Base-by-base conservation (phyloP, 2,113 vertebrate species). In the Eublepharis macularius region DNA sequence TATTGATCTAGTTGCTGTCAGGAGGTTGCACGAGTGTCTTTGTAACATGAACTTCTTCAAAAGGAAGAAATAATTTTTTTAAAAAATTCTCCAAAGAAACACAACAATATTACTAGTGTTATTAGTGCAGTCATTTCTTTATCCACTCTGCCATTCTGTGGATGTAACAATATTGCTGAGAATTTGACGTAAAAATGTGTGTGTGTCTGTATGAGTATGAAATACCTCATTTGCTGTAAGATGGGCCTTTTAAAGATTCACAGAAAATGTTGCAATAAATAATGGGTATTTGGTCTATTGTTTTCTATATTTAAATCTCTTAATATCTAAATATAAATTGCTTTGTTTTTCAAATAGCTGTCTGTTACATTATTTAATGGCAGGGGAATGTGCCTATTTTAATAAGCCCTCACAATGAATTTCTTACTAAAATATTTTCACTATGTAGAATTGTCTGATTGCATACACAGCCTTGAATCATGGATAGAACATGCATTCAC, bases 391-490 rank as follows among this genome's bases (percentile, higher is more conserved):
- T 47, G 45, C 10, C 26, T 26, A 10, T 2, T 29, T 81, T 90
- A 83, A 75, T 76, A 88, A 76, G 32, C 82, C 34, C 14, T 29
- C 4, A 49, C 77, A 80, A 24, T 86, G 68, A 65, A 80, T 26
- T 24, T 57, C 19, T 82, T 87, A 87, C 80, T 88, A 86, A 88
- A 91, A 87, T 87, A 85, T 47, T 80, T 88, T 76, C 81, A 90
- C 94, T 89, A 72, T 73, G 36, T 70, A 88, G 76, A 17, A 63
- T 90, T 90, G 26, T 91, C 80, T 89, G 84, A 85, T 39, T 87
- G 70, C 91, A 81, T 88, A 94, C 81, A 89, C 93, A 90, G 96
- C 95, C 95, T 96, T 95, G 93, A 94, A 93, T 95, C 93, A 92
- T 92, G 45, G 90, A 89, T 93, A 92, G 95, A 93, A 95, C 83